These are phyloP conservation scores for Phyllotis vaccarum DNA, from an alignment of 2,797 vertebrate species.

Conservation along the genomic window DNA sequence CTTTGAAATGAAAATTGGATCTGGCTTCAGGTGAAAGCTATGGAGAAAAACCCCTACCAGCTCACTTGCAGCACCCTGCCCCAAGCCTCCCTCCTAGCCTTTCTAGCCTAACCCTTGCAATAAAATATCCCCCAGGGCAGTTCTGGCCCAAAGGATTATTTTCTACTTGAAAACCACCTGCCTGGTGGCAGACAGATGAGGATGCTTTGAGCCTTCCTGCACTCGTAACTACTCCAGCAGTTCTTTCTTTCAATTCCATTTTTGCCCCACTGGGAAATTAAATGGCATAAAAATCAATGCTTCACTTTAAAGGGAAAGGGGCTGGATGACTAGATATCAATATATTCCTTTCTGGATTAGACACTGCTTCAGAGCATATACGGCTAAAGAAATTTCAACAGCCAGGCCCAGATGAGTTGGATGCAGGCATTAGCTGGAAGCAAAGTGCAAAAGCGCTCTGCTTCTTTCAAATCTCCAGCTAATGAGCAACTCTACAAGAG, in stretches of 20 bases:
- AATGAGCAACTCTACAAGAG: not conserved
- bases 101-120: not conserved
- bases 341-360: slow-evolving; percentile 27
- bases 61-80: not conserved
- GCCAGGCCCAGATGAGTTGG: not conserved
- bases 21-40: slow-evolving; percentile 37
- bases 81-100: not conserved
- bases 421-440: not conserved
- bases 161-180: slow-evolving; percentile 43
- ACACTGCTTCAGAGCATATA: slow-evolving; percentile 39
- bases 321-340: slow-evolving; percentile 19
- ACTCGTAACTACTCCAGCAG: not conserved
- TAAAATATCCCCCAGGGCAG: slow-evolving; percentile 31
- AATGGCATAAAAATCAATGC: slow-evolving; percentile 66
- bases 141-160: slow-evolving; percentile 45
- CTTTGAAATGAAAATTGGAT: slow-evolving; percentile 33
- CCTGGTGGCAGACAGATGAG: not conserved
- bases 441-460: slow-evolving; percentile 16
- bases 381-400: slow-evolving; percentile 19
- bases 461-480: slow-evolving; percentile 12
- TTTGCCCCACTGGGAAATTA: slow-evolving; percentile 63
- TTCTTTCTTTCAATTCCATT: slow-evolving; percentile 48
- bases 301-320: slow-evolving; percentile 27
- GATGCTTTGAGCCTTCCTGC: not conserved
- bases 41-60: not conserved